Conservation (phyloP, 2,888 invertebrate genomes). For the Cantharis nigra region DNA sequence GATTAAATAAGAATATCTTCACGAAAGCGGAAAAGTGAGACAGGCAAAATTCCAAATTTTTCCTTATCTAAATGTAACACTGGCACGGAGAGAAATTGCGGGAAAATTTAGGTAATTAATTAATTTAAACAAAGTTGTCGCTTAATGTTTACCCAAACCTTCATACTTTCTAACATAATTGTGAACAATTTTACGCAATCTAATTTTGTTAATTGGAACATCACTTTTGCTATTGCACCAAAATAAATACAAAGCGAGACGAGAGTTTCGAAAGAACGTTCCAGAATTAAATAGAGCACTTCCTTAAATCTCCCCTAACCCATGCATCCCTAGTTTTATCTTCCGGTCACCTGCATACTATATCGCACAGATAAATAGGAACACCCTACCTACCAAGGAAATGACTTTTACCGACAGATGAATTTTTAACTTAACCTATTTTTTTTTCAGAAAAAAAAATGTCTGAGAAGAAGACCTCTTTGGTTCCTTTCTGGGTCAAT, state of each 20-base stretch:
- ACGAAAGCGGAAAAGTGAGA: neutral
- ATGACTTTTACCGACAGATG: neutral
- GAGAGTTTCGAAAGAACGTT: neutral
- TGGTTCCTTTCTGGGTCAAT: neutral
- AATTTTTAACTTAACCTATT: neutral
- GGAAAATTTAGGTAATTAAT: neutral
- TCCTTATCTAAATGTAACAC: neutral
- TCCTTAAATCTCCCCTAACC: neutral
- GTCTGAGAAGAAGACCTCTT: neutral
- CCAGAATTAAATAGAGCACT: neutral
- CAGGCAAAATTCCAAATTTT: neutral
- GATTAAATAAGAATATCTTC: neutral
- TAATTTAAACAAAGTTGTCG: neutral
- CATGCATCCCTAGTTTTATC: neutral
- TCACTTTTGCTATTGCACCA: constrained; percentile 9
- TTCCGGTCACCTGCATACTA: neutral
- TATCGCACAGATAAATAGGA: neutral
- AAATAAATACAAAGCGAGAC: neutral
- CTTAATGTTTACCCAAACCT: neutral
- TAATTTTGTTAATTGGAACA: constrained; percentile 9
- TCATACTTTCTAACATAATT: neutral
- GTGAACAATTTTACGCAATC: constrained; percentile 9
- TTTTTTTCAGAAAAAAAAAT: neutral
- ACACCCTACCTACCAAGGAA: neutral
- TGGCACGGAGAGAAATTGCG: neutral